Evolutionary conservation across 2,888 invertebrate species (phyloP).

Genomic region (Xanthorhoe spadicearia): DNA sequence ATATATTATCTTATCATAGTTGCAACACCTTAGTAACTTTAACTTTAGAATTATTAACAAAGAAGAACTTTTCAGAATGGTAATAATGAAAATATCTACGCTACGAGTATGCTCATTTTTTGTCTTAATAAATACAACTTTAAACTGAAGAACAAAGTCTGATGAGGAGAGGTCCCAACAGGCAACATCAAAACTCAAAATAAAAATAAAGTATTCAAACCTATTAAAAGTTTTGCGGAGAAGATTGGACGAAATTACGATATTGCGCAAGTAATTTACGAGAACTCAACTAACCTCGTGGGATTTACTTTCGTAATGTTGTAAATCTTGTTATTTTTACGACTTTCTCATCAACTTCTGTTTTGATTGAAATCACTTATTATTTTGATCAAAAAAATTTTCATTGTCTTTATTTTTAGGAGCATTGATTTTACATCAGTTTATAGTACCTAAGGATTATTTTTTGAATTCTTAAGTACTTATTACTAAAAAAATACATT

Average conservation of each 20-base stretch:
- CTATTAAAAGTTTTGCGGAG: constrained; percentile 49
- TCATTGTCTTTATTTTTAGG: not conserved
- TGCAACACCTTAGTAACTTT: no score
- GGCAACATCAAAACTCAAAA: constrained; percentile 37
- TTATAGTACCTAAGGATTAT: not conserved
- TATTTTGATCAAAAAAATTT: not conserved
- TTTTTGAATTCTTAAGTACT: not conserved
- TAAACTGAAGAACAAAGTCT: constrained; percentile 13
- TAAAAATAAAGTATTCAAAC: constrained; percentile 49
- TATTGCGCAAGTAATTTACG: constrained; percentile 48
- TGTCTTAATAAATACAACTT: constrained; percentile 2
- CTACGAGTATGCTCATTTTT: not conserved
- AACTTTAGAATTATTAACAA: not conserved
- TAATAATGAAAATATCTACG: not conserved
- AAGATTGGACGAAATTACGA: constrained; percentile 48
- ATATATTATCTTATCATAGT: no score
- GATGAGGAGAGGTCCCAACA: constrained; percentile 32
- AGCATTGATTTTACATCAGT: not conserved
- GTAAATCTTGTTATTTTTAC: constrained; percentile 20
- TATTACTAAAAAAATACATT: not conserved
- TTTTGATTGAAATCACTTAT: not conserved
- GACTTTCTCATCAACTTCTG: not conserved
- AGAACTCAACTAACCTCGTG: constrained; percentile 40
- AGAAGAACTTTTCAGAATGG: not conserved
- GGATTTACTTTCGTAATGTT: constrained; percentile 36